Conservation (phyloP, 2,888 invertebrate genomes). For the Athripsodes cinereus region DNA sequence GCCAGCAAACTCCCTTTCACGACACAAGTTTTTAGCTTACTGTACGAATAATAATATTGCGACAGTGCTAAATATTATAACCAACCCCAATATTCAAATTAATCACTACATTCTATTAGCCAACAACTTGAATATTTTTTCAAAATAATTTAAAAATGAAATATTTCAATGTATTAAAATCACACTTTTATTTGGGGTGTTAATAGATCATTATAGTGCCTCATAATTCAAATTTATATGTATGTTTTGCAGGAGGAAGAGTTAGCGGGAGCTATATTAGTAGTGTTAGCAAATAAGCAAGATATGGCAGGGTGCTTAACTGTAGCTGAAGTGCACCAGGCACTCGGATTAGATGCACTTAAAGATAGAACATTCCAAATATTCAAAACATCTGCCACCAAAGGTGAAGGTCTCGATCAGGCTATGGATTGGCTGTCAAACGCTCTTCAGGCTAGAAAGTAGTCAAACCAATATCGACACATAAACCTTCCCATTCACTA, state of each 20-base stretch:
- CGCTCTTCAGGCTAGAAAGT: constrained; percentile 84
- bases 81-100: too few species aligned
- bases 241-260: constrained; percentile 82
- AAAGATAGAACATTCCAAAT: constrained; percentile 98
- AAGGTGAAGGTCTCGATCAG: constrained; percentile 96
- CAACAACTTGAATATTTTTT: too few species aligned
- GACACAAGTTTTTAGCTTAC: too few species aligned
- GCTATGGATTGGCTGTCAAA: constrained; percentile 99
- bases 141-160: too few species aligned
- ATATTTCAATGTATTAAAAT: too few species aligned
- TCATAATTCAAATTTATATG: too few species aligned
- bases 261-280: constrained; percentile 88
- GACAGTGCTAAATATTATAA: too few species aligned
- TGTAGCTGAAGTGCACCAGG: constrained; percentile 94
- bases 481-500: constrained; percentile 15
- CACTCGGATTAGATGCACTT: constrained; percentile 87
- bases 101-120: too few species aligned
- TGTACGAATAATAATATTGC: too few species aligned
- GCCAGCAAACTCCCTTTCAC: too few species aligned
- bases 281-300: constrained; percentile 98
- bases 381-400: constrained; percentile 97
- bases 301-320: constrained; percentile 98
- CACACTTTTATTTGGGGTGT: too few species aligned
- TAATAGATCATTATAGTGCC: too few species aligned
- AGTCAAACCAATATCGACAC: constrained; percentile 31